phyloP scores from a whole-genome alignment of 2,888 invertebrate genomes.

The Choreutis nemorana region DNA sequence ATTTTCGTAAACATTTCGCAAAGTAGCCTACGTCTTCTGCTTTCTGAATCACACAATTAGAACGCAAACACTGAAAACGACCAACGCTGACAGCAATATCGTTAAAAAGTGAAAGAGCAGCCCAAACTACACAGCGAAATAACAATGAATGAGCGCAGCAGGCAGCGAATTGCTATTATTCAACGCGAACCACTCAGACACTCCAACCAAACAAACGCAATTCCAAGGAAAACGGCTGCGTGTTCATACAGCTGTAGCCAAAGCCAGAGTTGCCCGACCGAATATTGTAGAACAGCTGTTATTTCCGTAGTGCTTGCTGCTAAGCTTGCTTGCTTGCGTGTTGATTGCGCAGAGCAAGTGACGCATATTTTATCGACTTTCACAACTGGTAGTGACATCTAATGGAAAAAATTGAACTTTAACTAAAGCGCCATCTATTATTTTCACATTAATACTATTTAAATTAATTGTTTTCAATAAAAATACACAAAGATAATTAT shows the following conservation, averaged over 20 bases:
- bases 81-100: slow-evolving; percentile 29
- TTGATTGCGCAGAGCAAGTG: slow-evolving; percentile 56
- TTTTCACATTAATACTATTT: too few species aligned
- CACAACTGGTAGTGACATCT: slow-evolving; percentile 22
- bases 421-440: too few species aligned
- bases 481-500: too few species aligned
- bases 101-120: slow-evolving; percentile 35
- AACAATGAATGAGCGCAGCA: slow-evolving; percentile 53
- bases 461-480: too few species aligned
- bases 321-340: too few species aligned
- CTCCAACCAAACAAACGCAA: slow-evolving; percentile 45
- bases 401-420: background rate
- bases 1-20: slow-evolving; percentile 59
- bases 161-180: too few species aligned
- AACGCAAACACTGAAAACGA: slow-evolving; percentile 39
- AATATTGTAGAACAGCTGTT: slow-evolving; percentile 66
- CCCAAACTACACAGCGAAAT: slow-evolving; percentile 36
- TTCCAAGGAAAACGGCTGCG: slow-evolving; percentile 57
- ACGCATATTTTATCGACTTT: slow-evolving; percentile 50
- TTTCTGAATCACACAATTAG: slow-evolving; percentile 47
- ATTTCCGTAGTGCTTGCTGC: slow-evolving; percentile 56
- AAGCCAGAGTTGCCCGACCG: slow-evolving; percentile 62
- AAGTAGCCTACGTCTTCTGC: slow-evolving; percentile 32
- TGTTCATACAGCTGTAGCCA: slow-evolving; percentile 41
- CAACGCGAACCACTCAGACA: too few species aligned